A percentile compares a stretch with the other conserved stretches of the same genome.
phyloP scores from a whole-genome alignment of 2,797 vertebrate species.

The Macrochelys suwanniensis region DNA sequence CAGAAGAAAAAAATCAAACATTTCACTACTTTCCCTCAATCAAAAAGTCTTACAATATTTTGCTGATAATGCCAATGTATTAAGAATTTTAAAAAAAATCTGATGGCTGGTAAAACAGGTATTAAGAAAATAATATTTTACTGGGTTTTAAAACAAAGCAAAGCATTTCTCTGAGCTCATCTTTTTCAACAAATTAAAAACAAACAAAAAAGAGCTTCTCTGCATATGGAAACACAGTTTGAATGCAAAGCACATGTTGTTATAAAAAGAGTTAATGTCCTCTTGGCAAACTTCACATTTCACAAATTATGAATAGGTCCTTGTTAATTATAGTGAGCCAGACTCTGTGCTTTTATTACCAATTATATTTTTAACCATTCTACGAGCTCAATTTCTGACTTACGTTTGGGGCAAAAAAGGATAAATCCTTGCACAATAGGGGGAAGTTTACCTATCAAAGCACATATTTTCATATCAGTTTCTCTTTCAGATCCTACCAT shows the following conservation, averaged over 20 bases:
- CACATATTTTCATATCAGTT: neutral
- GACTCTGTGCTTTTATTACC: neutral
- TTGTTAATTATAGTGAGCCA: neutral
- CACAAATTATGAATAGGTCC: neutral
- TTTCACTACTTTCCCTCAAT: rapidly evolving
- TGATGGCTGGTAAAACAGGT: neutral
- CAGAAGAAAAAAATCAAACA: neutral
- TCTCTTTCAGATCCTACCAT: neutral
- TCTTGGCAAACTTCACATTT: neutral
- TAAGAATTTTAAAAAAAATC: neutral
- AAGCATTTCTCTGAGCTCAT: neutral
- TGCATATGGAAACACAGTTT: neutral
- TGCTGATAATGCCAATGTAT: neutral
- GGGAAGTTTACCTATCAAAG: neutral
- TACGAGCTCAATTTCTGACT: neutral
- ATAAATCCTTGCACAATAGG: neutral
- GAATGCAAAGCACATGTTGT: rapidly evolving
- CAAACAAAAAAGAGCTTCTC: neutral
- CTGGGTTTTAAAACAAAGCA: neutral
- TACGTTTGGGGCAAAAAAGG: neutral
- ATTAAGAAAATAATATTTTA: neutral
- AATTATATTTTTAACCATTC: neutral
- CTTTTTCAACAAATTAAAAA: neutral
- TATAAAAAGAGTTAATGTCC: neutral
- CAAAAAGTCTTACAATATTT: neutral